phyloP scores from a whole-genome alignment of 53 echinoderm and acorn worm species.

The Holothuria leucospilota region DNA sequence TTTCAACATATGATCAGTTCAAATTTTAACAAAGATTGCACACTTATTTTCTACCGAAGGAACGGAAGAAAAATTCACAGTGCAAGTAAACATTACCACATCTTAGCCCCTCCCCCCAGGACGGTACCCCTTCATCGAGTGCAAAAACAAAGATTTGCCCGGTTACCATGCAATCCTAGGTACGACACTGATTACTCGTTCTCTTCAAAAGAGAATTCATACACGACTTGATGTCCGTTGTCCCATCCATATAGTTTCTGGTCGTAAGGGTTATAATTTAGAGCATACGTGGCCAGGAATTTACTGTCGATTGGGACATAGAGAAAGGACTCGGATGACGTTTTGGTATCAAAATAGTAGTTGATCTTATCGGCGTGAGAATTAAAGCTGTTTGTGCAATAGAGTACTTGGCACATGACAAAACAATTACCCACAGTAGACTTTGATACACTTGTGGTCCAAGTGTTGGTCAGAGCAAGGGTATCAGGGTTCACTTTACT shows the following conservation, averaged over 20 bases:
- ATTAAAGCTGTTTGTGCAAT: conserved; percentile 59
- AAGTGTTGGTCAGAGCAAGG: conserved; percentile 48
- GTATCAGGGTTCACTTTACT: conserved; percentile 65
- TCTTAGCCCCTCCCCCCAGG: too few species aligned
- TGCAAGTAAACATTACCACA: too few species aligned
- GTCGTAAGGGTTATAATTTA: conserved; percentile 75
- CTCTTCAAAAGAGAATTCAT: conserved; percentile 58
- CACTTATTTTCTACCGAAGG: too few species aligned
- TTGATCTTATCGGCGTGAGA: conserved; percentile 14
- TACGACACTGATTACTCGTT: background rate
- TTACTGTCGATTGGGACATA: conserved; percentile 73
- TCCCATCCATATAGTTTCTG: conserved; percentile 83
- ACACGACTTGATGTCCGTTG: conserved; percentile 75
- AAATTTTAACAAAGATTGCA: too few species aligned
- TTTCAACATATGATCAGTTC: too few species aligned
- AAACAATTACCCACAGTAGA: conserved; percentile 68
- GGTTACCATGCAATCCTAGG: background rate
- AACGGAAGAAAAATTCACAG: too few species aligned
- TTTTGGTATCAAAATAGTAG: conserved; percentile 63
- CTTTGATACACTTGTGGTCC: conserved; percentile 63
- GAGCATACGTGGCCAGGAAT: conserved; percentile 63
- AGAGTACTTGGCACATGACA: conserved; percentile 65
- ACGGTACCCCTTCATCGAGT: too few species aligned
- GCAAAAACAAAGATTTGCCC: too few species aligned
- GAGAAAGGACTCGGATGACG: conserved; percentile 30